Evolutionary conservation across 2,888 invertebrate species (phyloP), one percentile per base, ranked within the genome.

Genomic region (Drosophila robusta): DNA sequence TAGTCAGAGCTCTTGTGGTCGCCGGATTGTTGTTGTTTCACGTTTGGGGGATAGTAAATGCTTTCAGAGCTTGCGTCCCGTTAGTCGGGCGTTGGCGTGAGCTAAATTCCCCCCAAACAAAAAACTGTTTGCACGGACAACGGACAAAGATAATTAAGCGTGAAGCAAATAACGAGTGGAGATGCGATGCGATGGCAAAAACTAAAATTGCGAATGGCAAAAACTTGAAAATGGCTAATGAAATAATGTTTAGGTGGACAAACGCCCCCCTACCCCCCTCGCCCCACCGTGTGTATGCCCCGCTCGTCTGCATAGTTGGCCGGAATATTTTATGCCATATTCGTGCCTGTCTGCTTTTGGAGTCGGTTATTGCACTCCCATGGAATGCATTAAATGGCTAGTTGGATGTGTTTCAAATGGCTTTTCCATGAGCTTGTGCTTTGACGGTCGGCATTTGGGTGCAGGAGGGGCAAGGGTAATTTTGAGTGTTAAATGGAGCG

Each of bases 131-230:
- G 32, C 41, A n/a, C 24, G 64, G 38, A 56, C 36, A 41, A 18
- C 42, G 49, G 38, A 72, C 77, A 61, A 49, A 29, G 77, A 74
- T 76, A 74, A 74, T 74, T 74, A 76, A 73, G 52, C 71, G 64
- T 52, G 16, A 42, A 58, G 41, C 57, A 32, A 51, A 74, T 50
- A 58, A 46, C 57, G 39, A 26, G 62, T 36, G 24, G 51, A 22
- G 45, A 46, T 42, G 12, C 57, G 50, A 36, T 56, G 66, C 61
- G 36, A 29, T 51, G 51, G 54, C 58, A 14, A 65, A 54, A 70
- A 51, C 46, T 50, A 42, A 72, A 72, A 72, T 56, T 71, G 51
- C 60, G 66, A 57, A 66, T 42, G 39, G 50, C 54, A 29, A 39
- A 70, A 72, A 49, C 56, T 73, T 18, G 39, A 36, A 60, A 71